A percentile compares a stretch with the other conserved stretches of the same genome.
phyloP scores from a whole-genome alignment of 2,888 invertebrate species.

The Ophioninae sp. region DNA sequence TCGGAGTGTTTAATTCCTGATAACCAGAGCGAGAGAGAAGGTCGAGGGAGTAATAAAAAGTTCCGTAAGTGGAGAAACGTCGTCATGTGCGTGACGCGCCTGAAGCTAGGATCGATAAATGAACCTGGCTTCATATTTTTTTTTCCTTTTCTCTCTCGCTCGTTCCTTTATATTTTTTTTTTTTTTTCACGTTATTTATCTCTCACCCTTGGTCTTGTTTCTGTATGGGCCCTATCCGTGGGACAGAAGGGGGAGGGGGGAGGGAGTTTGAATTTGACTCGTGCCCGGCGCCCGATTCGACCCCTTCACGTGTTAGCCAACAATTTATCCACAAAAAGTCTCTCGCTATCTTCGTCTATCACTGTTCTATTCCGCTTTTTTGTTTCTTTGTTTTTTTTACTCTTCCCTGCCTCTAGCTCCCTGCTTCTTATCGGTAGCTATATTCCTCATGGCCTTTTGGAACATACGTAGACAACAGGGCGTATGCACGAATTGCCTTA shows the following conservation, averaged over 20 bases:
- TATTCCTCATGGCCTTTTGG: slow-evolving; percentile 25
- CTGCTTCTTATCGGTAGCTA: slow-evolving; percentile 13
- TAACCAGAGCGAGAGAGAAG: not conserved
- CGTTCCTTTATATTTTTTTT: slow-evolving; percentile 40
- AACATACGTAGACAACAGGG: slow-evolving; percentile 34
- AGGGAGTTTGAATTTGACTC: slow-evolving; percentile 22
- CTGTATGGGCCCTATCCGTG: slow-evolving; percentile 38
- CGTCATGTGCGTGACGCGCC: slow-evolving; percentile 62
- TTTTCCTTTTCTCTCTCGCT: slow-evolving; percentile 14
- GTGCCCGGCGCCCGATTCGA: slow-evolving; percentile 48
- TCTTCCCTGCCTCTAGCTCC: slow-evolving; percentile 6
- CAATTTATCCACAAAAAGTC: slow-evolving; percentile 64
- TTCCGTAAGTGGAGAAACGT: slow-evolving; percentile 53
- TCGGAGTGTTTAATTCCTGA: too few species aligned
- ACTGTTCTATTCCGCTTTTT: slow-evolving; percentile 55
- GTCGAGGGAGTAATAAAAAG: slow-evolving; percentile 9
- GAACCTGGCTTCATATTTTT: slow-evolving; percentile 43
- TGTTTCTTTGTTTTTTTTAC: slow-evolving; percentile 45
- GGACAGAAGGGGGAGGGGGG: not conserved
- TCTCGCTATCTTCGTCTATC: slow-evolving; percentile 53
- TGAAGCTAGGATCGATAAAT: slow-evolving; percentile 53
- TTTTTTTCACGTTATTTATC: slow-evolving; percentile 56
- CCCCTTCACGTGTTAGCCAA: slow-evolving; percentile 65
- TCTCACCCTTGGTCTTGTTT: slow-evolving; percentile 62
- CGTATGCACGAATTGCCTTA: slow-evolving; percentile 18